Base-by-base conservation (phyloP, 1,140 invertebrate genomes). In the Bombus fervidus region DNA sequence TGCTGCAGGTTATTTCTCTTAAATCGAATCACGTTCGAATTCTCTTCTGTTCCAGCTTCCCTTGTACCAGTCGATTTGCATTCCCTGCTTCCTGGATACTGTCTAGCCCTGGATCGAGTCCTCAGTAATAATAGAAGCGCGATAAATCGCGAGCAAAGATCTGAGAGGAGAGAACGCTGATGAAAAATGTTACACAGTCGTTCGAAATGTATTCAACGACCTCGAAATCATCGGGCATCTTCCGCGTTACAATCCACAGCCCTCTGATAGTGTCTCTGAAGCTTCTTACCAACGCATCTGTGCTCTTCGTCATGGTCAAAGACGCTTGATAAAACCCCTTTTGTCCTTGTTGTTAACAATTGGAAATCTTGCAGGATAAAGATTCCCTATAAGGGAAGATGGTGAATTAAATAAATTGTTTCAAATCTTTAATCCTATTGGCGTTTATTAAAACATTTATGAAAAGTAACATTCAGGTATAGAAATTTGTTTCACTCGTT, bases 71-170 rank as follows among this genome's bases (percentile, higher is more conserved):
- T 62, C 69, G 37, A 88, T 89, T 76, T 68, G 80, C 80, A 83
- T 89, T 76, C 47, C n/a, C 64, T 5, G 47, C 59, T 89, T 86
- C 80, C 84, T 72, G 76, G 71, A 68, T 80, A 68, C 83, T 62
- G 64, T 76, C 74, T 66, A 28, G 43, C 68, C 62, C 12, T n/a
- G 74, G 31, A 68, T 41, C 10, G 18, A 53, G 75, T 57, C 66
- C 53, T 89, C 84, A 22, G 71, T 77, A 87, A 87, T 85, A 89
- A 78, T 85, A 81, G 80, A 79, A 57, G 8, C 31, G 37, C 39
- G 79, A 71, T 47, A 82, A 88, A 83, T 85, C 62, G 59, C 78
- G 59, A 43, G 18, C 72, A 43, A 12, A 62, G 72, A 53, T 10
- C 41, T 3, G 34, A 12, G 34, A 28, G 39, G 13, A 22, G 18